phyloP scores from a whole-genome alignment of 2,797 vertebrate species.

The Ctenopoma kingsleyae region DNA sequence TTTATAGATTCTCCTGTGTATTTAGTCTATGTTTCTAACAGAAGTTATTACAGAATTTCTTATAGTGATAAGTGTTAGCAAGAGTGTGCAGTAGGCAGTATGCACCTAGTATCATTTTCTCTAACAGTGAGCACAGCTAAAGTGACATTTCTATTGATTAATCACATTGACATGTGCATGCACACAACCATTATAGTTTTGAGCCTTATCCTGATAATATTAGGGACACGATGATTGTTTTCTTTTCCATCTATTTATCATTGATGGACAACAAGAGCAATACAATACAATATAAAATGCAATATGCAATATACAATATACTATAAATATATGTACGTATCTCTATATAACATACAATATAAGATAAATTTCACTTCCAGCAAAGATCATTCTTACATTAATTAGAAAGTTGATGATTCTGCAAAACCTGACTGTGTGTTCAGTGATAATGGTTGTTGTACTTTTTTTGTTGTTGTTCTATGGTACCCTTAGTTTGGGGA shows the following conservation, averaged over 20 bases:
- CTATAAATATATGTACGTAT: too few species aligned
- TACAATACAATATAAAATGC: too few species aligned
- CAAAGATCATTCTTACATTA: too few species aligned
- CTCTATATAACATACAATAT: too few species aligned
- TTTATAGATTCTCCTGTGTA: constrained; percentile 18
- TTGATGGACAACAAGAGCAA: neutral
- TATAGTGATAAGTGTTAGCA: constrained; percentile 3
- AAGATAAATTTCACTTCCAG: too few species aligned
- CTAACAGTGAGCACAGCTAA: neutral
- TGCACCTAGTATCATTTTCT: neutral
- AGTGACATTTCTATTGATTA: too few species aligned
- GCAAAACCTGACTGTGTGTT: too few species aligned
- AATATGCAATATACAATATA: too few species aligned
- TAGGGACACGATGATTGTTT: neutral
- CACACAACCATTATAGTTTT: neutral
- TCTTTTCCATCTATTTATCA: neutral
- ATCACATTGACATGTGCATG: neutral
- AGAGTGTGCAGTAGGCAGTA: neutral
- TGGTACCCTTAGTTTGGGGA: too few species aligned
- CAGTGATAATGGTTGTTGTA: too few species aligned
- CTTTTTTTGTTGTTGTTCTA: too few species aligned
- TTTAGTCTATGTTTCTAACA: constrained; percentile 19
- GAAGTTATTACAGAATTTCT: constrained; percentile 15
- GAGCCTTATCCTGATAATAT: neutral
- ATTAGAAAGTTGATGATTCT: too few species aligned